phyloP scores from a whole-genome alignment of 2,888 invertebrate species.

The Creontiades dilutus region DNA sequence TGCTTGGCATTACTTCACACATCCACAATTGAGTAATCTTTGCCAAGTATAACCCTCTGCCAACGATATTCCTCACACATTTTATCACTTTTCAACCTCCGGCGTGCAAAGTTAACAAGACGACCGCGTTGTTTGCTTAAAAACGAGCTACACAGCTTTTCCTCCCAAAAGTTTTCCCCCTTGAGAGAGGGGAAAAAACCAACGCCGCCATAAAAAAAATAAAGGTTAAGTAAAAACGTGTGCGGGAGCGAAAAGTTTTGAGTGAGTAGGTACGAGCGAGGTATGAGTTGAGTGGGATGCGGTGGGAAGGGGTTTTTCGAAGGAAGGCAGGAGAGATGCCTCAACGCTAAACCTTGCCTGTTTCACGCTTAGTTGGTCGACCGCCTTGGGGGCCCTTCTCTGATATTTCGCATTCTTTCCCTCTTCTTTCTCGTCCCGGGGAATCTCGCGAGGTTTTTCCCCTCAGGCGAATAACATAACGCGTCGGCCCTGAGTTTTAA shows the following conservation, averaged over 20 bases:
- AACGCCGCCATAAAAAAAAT: not conserved
- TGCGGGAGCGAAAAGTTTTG: not conserved
- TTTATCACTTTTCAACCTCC: no score
- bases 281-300: not conserved
- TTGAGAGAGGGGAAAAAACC: not conserved
- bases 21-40: no score
- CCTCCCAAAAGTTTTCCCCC: no score
- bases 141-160: no score
- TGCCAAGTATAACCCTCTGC: no score
- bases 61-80: no score
- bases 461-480: slow-evolving; percentile 5
- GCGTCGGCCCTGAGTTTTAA: not conserved
- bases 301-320: not conserved
- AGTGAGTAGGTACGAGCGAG: not conserved
- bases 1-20: no score
- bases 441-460: not conserved
- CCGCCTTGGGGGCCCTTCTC: not conserved
- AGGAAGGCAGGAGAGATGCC: not conserved
- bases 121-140: no score
- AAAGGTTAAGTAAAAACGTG: not conserved
- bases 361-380: slow-evolving; percentile 24
- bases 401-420: slow-evolving; percentile 13
- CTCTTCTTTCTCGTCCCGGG: slow-evolving; percentile 6
- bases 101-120: no score
- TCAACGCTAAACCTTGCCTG: slow-evolving; percentile 3